Conservation (phyloP, 2,888 invertebrate species). For the Eristalis tenax region DNA sequence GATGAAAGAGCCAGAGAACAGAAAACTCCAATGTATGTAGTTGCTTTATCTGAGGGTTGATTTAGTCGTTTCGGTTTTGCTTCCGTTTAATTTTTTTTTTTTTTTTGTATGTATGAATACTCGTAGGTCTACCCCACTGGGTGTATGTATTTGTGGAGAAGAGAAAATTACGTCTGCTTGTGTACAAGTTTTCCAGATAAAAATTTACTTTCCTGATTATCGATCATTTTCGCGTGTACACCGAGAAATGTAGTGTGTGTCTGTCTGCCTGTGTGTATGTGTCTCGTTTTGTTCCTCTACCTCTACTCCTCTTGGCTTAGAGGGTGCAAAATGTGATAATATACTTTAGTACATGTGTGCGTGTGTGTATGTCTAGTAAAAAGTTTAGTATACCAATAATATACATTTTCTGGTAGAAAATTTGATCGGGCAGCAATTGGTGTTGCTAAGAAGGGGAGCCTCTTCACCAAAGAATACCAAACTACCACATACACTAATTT, state of each 20-base stretch:
- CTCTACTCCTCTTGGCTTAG: slow-evolving; percentile 11
- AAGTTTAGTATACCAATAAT: slow-evolving; percentile 70
- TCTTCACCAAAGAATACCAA: neutral
- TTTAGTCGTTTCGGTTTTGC: slow-evolving; percentile 14
- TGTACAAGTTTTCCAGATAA: slow-evolving; percentile 67
- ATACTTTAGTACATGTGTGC: slow-evolving; percentile 2
- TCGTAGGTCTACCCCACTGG: slow-evolving; percentile 30
- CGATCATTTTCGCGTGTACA: slow-evolving; percentile 67
- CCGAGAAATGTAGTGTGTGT: slow-evolving; percentile 34
- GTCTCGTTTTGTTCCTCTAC: slow-evolving; percentile 53
- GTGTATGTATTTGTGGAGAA: slow-evolving; percentile 38
- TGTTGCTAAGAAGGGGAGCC: neutral
- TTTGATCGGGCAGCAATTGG: neutral
- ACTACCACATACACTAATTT: neutral
- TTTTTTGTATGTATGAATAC: slow-evolving; percentile 3
- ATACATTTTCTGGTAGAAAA: slow-evolving; percentile 45
- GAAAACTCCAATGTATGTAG: slow-evolving; percentile 30
- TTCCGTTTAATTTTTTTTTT: slow-evolving; percentile 11
- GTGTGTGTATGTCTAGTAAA: slow-evolving; percentile 44
- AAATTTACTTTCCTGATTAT: slow-evolving; percentile 71
- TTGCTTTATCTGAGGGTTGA: slow-evolving; percentile 36
- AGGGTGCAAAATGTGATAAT: slow-evolving; percentile 11
- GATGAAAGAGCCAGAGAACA: slow-evolving; percentile 6
- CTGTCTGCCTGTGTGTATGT: slow-evolving; percentile 32
- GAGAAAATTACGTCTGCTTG: slow-evolving; percentile 49